Evolutionary conservation across 2,888 invertebrate species (phyloP).

Genomic region (Abscondita cerata): DNA sequence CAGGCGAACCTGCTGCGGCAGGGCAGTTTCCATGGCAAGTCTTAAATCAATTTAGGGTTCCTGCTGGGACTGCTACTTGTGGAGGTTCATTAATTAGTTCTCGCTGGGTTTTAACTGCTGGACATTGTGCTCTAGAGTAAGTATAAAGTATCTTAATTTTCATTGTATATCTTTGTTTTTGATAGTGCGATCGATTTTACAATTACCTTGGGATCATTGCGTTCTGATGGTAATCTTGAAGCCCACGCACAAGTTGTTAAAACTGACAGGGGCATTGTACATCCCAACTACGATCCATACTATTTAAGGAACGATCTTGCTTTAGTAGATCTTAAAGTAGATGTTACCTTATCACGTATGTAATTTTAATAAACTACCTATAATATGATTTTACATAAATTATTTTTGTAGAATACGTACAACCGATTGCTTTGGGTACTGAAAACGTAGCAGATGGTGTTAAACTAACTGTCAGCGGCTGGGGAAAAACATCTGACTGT

Average conservation of each 20-base stretch:
- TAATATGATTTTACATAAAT: not conserved
- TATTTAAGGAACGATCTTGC: not conserved
- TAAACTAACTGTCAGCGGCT: slow-evolving; percentile 38
- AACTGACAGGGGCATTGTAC: not conserved
- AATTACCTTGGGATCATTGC: not conserved
- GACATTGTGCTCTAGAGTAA: slow-evolving; percentile 12
- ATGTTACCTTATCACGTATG: not conserved
- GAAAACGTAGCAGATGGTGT: not conserved
- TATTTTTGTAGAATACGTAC: not conserved
- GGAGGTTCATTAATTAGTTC: slow-evolving; percentile 23
- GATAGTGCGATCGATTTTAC: not conserved
- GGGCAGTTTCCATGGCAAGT: slow-evolving; percentile 28
- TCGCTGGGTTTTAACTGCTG: slow-evolving; percentile 27
- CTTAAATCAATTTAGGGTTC: not conserved
- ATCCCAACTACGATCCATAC: not conserved
- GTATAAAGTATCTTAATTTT: no score
- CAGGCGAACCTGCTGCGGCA: slow-evolving; percentile 1
- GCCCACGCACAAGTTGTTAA: not conserved
- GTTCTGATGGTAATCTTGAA: not conserved
- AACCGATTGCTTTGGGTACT: not conserved
- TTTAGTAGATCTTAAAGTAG: not conserved
- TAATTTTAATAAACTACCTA: no score
- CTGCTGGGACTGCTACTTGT: not conserved
- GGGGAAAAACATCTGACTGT: slow-evolving; percentile 40
- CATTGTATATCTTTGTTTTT: no score